phyloP scores from a whole-genome alignment of 2,797 vertebrate species.

The Microcaecilia unicolor region DNA sequence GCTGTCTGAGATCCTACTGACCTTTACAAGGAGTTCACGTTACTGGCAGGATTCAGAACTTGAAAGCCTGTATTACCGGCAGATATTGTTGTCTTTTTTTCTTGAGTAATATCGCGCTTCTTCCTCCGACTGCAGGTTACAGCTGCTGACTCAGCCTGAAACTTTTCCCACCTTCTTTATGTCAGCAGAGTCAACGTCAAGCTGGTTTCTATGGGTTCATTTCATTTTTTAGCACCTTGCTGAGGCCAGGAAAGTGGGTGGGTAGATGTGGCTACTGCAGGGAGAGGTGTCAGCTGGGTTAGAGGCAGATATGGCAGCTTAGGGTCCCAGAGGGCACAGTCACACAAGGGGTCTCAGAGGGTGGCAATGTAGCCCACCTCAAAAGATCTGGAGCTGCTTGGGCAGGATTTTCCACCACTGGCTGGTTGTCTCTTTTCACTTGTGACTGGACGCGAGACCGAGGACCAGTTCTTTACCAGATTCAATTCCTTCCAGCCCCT shows the following conservation, averaged over 20 bases:
- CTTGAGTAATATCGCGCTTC: constrained; percentile 14
- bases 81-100: background rate
- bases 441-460: no score
- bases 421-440: no score
- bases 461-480: no score
- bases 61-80: constrained; percentile 14
- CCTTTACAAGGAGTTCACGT: background rate
- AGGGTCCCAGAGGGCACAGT: no score
- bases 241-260: background rate
- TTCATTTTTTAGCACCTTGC: no score
- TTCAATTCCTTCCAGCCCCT: no score
- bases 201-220: constrained; percentile 6
- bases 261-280: constrained; percentile 4
- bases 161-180: background rate
- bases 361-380: no score
- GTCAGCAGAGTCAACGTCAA: constrained; percentile 2
- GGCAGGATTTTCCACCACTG: no score
- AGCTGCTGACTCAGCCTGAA: background rate
- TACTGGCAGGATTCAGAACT: constrained; percentile 2
- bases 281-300: no score
- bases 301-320: background rate
- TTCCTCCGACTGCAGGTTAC: background rate
- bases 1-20: background rate
- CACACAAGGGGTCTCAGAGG: no score
- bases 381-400: no score